Evolutionary conservation across 2,113 vertebrate genomes (phyloP), one percentile per base, ranked within the genome.

Genomic region (Ceyx cyanopectus): DNA sequence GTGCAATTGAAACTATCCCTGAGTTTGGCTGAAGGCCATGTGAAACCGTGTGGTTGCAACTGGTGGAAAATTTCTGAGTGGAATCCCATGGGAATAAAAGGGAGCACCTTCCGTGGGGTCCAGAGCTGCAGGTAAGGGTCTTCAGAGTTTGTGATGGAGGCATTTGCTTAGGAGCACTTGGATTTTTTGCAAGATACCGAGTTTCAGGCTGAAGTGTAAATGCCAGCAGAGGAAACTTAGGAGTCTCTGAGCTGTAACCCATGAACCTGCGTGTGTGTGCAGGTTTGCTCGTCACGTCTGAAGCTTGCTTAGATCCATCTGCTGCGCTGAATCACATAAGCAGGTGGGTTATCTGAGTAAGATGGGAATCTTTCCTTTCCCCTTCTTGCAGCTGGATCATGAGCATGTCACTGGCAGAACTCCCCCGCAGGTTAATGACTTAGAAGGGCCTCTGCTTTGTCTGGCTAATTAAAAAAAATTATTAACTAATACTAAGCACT

Each of bases 141-240:
- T 22, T 14, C 41, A 11, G 18, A n/a, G 14, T 32, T 58, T 23
- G 20, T 40, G n/a, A 24, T 5, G n/a, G 2, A 12, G 50, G 22
- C 7, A 63, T 83, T 51, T 61, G 57, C 12, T 8, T 4, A 4
- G 67, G 22, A 70, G 9, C 12, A n/a, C 9, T 37, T 21, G 17
- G 74, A 17, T 48, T 48, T 84, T 74, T 14, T 15, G 34, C 14
- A 5, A 41, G 66, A 19, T 34, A 20, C 19, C 10, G 65, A 48
- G 4, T 50, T 85, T 87, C 24, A 34, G 46, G 69, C 53, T 80
- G 58, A 70, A 53, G 43, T 9, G n/a, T 43, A 56, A 70, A 41
- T 0, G 2, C 34, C 43, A 20, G 8, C 0, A 22, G 62, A 40
- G 30, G 24, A 70, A 16, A 3, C 2, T 83, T 3, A 18, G 0